These are phyloP conservation scores for Nebria salina DNA, from an alignment of 2,888 invertebrate species.

Conservation along the genomic window DNA sequence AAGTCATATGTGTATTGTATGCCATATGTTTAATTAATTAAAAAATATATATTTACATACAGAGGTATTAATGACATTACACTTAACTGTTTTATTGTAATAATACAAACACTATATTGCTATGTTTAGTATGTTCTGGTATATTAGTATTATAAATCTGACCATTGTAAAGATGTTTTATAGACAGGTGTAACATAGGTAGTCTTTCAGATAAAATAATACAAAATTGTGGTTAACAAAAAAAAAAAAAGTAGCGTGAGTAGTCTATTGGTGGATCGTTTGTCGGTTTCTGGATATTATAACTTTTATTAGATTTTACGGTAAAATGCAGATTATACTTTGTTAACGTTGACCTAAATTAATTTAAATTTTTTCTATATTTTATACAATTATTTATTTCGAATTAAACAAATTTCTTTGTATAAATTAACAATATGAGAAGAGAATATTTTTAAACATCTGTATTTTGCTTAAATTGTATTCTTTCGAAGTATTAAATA, in stretches of 20 bases:
- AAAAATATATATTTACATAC: not conserved
- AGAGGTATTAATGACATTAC: not conserved
- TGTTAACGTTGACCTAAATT: not conserved
- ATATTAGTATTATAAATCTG: not conserved
- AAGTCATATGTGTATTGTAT: not conserved
- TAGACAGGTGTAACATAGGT: not conserved
- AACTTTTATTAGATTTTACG: not conserved
- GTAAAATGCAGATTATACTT: not conserved
- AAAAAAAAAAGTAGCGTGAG: not conserved
- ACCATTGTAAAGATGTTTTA: constrained; percentile 1
- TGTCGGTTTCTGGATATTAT: not conserved
- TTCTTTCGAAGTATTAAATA: not conserved
- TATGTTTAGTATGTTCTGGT: constrained; percentile 1
- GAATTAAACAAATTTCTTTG: not conserved
- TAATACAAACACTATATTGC: not conserved
- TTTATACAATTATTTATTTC: not conserved
- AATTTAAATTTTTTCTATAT: not conserved
- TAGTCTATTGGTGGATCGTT: not conserved
- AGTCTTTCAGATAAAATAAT: not conserved
- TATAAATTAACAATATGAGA: not conserved
- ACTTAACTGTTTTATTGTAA: not conserved
- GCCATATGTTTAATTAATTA: not conserved
- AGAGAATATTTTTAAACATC: not conserved
- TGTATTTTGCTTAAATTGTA: not conserved
- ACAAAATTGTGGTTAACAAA: not conserved